These are phyloP conservation scores for Brienomyrus brachyistius DNA, from an alignment of 2,113 vertebrate species.

Conservation along the genomic window DNA sequence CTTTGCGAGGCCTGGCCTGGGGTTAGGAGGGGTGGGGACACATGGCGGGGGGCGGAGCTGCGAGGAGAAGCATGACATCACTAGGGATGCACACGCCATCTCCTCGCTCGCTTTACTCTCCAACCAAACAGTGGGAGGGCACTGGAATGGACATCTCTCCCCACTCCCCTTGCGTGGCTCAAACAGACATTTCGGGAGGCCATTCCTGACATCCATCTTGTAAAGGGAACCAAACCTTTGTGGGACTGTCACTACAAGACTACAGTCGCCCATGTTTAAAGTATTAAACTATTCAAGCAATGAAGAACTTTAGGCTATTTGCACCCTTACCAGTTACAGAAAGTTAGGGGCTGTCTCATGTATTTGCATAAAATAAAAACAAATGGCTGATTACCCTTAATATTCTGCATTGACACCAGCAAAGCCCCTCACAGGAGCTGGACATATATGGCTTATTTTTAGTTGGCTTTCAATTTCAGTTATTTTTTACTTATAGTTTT, in stretches of 20 bases:
- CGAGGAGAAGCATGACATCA: slow-evolving; percentile 51
- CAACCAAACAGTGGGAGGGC: slow-evolving; percentile 8
- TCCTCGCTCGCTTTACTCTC: not conserved
- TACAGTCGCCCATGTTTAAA: not conserved
- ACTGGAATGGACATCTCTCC: slow-evolving; percentile 19
- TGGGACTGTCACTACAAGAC: not conserved
- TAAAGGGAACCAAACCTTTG: slow-evolving; percentile 7
- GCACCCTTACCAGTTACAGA: not conserved
- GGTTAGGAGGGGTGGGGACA: slow-evolving; percentile 30
- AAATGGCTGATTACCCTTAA: not conserved
- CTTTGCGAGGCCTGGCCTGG: slow-evolving; percentile 32
- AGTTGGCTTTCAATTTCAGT: not conserved
- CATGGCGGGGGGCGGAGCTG: slow-evolving; percentile 42
- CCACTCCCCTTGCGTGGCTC: not conserved
- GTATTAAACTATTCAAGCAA: not conserved
- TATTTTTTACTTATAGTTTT: not conserved
- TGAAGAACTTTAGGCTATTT: not conserved
- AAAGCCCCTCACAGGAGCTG: not conserved
- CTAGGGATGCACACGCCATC: slow-evolving; percentile 41
- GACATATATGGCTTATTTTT: not conserved
- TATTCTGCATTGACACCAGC: not conserved
- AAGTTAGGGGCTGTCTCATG: not conserved
- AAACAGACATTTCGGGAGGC: slow-evolving; percentile 2
- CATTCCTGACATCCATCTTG: not conserved
- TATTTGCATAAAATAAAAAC: not conserved